phyloP scores from a whole-genome alignment of 92 coral and sea anemone species.

The Porites cylindrica region DNA sequence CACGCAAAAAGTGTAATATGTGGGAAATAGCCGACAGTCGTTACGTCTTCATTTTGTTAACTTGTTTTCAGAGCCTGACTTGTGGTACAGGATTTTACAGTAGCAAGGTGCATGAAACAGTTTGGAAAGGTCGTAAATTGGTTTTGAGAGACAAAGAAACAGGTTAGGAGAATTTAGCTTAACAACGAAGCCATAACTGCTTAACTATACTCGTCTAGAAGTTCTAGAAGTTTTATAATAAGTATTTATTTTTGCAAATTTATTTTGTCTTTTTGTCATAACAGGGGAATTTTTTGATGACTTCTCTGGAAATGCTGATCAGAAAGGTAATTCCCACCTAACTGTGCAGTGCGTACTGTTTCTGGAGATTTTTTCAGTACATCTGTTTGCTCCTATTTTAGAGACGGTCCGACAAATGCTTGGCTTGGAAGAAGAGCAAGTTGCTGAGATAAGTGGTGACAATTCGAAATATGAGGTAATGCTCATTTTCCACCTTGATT shows the following conservation, averaged over 20 bases:
- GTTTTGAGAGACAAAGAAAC: slow-evolving; percentile 87
- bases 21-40: no score
- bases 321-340: slow-evolving; percentile 38
- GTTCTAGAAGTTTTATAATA: no score
- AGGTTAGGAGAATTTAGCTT: slow-evolving; percentile 35
- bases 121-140: slow-evolving; percentile 92
- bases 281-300: slow-evolving; percentile 80
- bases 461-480: slow-evolving; percentile 77
- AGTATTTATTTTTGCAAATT: no score
- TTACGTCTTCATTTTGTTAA: no score
- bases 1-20: no score
- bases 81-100: slow-evolving; percentile 99
- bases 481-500: no score
- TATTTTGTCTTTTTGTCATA: neutral
- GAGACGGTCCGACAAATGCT: slow-evolving; percentile 91
- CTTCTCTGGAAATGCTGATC: slow-evolving; percentile 84
- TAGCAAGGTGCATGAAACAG: slow-evolving; percentile 77
- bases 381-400: neutral
- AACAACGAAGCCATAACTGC: no score
- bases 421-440: slow-evolving; percentile 79
- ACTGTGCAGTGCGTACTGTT: neutral
- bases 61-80: slow-evolving; percentile 70
- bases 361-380: no score
- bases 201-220: no score
- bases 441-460: slow-evolving; percentile 81